Evolutionary conservation across 2,113 vertebrate species (phyloP).

Genomic region (Melanostigma gelatinosum): DNA sequence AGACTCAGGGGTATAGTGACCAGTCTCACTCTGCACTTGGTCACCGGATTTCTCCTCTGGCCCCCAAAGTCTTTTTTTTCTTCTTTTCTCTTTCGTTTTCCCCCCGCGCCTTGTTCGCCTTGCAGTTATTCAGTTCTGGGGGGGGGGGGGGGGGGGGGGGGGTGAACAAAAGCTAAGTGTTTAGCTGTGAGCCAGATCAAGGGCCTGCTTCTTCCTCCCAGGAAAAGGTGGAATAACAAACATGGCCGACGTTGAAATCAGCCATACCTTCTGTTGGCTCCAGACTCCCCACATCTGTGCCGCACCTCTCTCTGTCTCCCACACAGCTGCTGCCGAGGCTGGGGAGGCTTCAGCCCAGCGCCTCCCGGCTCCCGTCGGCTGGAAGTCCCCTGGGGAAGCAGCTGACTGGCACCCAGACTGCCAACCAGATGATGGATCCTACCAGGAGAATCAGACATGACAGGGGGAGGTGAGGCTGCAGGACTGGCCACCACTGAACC

Average conservation of each 20-base stretch:
- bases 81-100: conserved; percentile 51
- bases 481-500: conserved; percentile 75
- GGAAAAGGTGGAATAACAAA: conserved; percentile 87
- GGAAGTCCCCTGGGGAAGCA: conserved; percentile 70
- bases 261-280: conserved; percentile 84
- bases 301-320: conserved; percentile 79
- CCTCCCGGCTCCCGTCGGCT: conserved; percentile 68
- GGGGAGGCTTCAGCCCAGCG: conserved; percentile 75
- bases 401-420: conserved; percentile 80
- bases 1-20: conserved; percentile 49
- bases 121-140: conserved; percentile 76
- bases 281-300: conserved; percentile 83
- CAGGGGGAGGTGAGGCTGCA: conserved; percentile 70
- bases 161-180: conserved; percentile 86
- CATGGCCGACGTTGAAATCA: conserved; percentile 76
- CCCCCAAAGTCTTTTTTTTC: conserved; percentile 54
- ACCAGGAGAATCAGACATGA: conserved; percentile 76
- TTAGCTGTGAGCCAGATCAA: conserved; percentile 83
- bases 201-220: conserved; percentile 83
- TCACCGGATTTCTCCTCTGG: conserved; percentile 69
- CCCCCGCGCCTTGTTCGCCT: conserved; percentile 57
- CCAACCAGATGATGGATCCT: conserved; percentile 80
- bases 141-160: too few species aligned
- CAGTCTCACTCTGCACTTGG: conserved; percentile 57
- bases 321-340: conserved; percentile 82